These are phyloP conservation scores for Bombus waltoni DNA, from an alignment of 1,140 invertebrate genomes.

Conservation along the genomic window DNA sequence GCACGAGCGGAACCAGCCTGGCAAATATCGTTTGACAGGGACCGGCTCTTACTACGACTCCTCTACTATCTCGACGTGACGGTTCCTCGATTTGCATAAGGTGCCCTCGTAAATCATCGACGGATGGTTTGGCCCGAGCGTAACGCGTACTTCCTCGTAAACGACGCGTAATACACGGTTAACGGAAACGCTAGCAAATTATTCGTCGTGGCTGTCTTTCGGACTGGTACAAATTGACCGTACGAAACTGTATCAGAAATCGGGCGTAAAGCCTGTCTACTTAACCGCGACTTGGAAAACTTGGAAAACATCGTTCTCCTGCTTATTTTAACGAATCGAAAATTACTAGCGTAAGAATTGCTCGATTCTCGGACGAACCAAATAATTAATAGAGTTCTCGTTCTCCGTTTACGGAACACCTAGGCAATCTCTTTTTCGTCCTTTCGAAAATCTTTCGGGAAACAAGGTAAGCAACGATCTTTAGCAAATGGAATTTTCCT, in stretches of 20 bases:
- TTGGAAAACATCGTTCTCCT: no score
- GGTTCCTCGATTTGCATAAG: constrained; percentile 55
- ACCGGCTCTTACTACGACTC: neutral
- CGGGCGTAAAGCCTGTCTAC: no score
- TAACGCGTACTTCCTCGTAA: constrained; percentile 40
- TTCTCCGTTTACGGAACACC: no score
- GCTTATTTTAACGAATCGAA: neutral
- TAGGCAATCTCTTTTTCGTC: no score
- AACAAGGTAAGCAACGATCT: neutral
- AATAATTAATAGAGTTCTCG: no score
- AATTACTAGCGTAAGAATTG: neutral
- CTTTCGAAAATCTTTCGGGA: no score
- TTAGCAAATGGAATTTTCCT: neutral
- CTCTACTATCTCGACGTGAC: neutral
- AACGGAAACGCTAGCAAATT: constrained; percentile 31
- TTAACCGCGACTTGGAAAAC: no score
- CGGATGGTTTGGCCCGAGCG: neutral
- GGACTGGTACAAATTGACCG: neutral
- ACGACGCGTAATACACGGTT: constrained; percentile 41
- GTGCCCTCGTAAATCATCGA: constrained; percentile 56
- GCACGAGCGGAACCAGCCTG: constrained; percentile 19
- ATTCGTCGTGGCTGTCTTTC: constrained; percentile 20
- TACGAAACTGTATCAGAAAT: no score
- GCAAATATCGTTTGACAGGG: constrained; percentile 41
- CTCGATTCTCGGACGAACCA: no score